These are phyloP conservation scores for Ciona savignyi DNA, from an alignment of 23 tunicate species.

Conservation along the genomic window DNA sequence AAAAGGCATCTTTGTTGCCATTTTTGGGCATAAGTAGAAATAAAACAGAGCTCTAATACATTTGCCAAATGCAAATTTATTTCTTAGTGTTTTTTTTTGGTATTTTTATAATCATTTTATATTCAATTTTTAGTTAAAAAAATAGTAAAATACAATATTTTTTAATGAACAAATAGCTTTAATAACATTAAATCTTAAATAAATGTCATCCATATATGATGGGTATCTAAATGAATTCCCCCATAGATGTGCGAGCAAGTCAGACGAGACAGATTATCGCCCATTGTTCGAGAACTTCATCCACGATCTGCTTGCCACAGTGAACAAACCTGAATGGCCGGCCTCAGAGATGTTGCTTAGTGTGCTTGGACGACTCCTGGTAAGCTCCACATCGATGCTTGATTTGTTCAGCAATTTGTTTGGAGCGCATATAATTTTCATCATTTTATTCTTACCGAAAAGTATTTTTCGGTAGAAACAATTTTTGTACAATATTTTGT, in stretches of 20 bases:
- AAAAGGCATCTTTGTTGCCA: no score
- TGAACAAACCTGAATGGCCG: slow-evolving; percentile 99
- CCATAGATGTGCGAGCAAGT: slow-evolving; percentile 75
- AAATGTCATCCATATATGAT: background rate
- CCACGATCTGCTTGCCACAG: slow-evolving; percentile 91
- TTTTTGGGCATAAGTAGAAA: no score
- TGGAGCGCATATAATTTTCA: no score
- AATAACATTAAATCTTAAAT: background rate
- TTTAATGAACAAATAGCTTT: background rate
- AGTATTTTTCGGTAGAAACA: no score
- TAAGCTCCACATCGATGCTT: no score
- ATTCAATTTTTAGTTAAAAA: background rate
- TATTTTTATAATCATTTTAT: background rate
- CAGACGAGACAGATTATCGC: slow-evolving; percentile 89
- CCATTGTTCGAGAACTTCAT: slow-evolving; percentile 95
- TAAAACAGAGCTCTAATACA: no score
- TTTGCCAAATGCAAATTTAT: no score
- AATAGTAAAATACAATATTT: background rate
- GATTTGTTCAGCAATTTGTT: no score
- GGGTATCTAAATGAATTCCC: background rate
- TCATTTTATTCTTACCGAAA: no score
- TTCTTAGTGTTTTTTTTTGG: no score
- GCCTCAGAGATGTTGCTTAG: slow-evolving; percentile 96
- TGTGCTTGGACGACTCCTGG: slow-evolving; percentile 84
- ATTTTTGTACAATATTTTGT: no score